Base-by-base conservation (phyloP, 2,113 vertebrate genomes). In the Pterocles burchelli region DNA sequence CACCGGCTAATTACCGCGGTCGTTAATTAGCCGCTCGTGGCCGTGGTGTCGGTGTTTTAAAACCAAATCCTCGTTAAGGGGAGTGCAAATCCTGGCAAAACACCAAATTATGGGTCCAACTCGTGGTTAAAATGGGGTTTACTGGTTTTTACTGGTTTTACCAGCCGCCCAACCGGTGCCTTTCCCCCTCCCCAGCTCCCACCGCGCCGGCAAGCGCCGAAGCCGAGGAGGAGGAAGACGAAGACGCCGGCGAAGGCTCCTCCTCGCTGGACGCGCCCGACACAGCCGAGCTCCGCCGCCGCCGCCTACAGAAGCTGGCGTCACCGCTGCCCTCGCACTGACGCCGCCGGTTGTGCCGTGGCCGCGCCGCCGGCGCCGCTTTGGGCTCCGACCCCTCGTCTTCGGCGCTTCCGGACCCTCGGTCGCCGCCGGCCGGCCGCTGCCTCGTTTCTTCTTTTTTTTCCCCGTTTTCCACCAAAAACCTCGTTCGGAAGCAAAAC, bases 251-350 rank as follows among this genome's bases (percentile, higher is more conserved):
- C 1, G 97, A 88, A 52, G 97, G 67, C 34, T 93, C 88, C 1
- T 93, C 97, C 0, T 97, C 97, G 19, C 98, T 97, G 1, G 98
- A 98, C 2, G 99, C 99, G 61, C 99, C 99, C 0, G 98, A 98
- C 9, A 93, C 99, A 0, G 98, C 98, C 0, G 99, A 99, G 89
- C 96, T 99, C 45, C 98, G 99, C 58, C 97, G 99, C n/a, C 98
- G 99, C 13, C 98, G 99, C 22, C 98, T 99, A 33, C 98, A 98
- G 13, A 99, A 99, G 93, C 92, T 99, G 45, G 98, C 98, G 92
- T 98, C 92, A 6, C 79, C 96, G 1, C 96, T 97, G 4, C 92
- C 98, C 6, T 97, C 98, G 45, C 98, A 98, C 94, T 99, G 98
- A 99, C 84, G n/a, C 19, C 49, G 48, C 15, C 68, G 24, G 73